Evolutionary conservation across 1,140 invertebrate genomes (phyloP), one percentile per base, ranked within the genome.

Genomic region (Bombus superbus): DNA sequence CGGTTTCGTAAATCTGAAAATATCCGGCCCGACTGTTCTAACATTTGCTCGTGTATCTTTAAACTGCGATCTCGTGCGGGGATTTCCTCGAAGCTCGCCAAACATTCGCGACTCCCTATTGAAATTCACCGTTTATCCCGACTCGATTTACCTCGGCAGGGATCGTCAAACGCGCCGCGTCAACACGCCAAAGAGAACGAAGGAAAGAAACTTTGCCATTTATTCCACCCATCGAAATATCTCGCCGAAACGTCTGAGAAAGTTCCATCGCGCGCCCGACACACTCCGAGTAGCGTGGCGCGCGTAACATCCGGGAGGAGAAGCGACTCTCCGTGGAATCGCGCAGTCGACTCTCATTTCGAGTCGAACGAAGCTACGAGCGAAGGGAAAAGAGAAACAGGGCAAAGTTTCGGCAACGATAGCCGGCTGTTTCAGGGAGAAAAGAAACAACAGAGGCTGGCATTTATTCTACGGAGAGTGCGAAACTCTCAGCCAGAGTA

Each of bases 321-420:
- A 53, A 53, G 47, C 18, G 47, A 53, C 47, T 18, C 18, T 53
- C 1, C 6, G 47, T 53, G 47, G 47, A 53, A 53, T 53, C 47
- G 47, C 47, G 47, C 47, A 18, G 18, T 53, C 47, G 47, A 53
- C 18, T 53, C 18, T 53, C 47, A 53, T 53, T 53, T 53, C 47
- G 47, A 53, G 47, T 22, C n/a, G 62, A n/a, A 32, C n/a, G 62
- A 66, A 3, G 0, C 6, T 8, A n/a, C 18, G 47, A 72, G 9
- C 0, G 68, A 5, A 35, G n/a, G 35, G 42, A 13, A 42, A 68
- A 69, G 35, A 18, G n/a, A 47, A 64, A 44, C 40, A 38, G 9
- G 22, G 40, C 1, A 75, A 77, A 83, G 64, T 83, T 83, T 83
- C 28, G 74, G 11, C 28, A 83, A 83, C 62, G 64, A 77, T 71